Percentiles rank a stretch among this genome's conserved stretches.
Conservation (phyloP, 2,797 vertebrate species). For the Poeciliopsis turneri region DNA sequence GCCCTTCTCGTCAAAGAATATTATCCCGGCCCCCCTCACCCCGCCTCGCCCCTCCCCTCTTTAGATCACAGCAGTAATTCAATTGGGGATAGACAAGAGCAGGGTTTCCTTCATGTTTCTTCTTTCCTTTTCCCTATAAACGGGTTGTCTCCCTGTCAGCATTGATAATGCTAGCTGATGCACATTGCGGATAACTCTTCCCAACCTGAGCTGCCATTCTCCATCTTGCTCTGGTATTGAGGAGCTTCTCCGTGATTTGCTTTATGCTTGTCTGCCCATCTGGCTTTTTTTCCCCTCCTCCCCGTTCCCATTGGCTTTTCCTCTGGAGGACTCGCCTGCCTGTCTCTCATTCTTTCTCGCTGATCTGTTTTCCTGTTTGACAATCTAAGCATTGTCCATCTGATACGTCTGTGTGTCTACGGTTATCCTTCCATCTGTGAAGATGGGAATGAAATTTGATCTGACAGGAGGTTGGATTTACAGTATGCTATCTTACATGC, state of each 20-base stretch:
- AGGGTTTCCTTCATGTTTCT: slow-evolving; percentile 69
- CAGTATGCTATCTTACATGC: slow-evolving; percentile 39
- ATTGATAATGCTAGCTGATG: slow-evolving; percentile 69
- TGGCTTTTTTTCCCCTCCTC: slow-evolving; percentile 32
- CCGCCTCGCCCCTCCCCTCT: slow-evolving; percentile 21
- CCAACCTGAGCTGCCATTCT: slow-evolving; percentile 56
- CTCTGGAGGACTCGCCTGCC: slow-evolving; percentile 52
- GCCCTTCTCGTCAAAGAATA: slow-evolving; percentile 72
- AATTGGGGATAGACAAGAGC: slow-evolving; percentile 75
- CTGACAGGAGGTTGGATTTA: slow-evolving; percentile 62
- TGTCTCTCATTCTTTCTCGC: slow-evolving; percentile 53
- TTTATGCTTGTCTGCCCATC: slow-evolving; percentile 67
- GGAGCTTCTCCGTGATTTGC: slow-evolving; percentile 65
- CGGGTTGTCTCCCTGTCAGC: slow-evolving; percentile 78
- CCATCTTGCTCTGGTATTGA: slow-evolving; percentile 55
- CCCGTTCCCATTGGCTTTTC: slow-evolving; percentile 23
- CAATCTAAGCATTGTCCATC: slow-evolving; percentile 70
- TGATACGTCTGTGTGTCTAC: slow-evolving; percentile 58
- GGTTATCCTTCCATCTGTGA: slow-evolving; percentile 58
- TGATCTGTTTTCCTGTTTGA: slow-evolving; percentile 71
- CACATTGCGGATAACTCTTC: slow-evolving; percentile 67
- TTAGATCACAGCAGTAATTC: slow-evolving; percentile 73
- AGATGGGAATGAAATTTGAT: slow-evolving; percentile 64
- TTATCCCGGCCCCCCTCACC: slow-evolving; percentile 28
- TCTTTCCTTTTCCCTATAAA: slow-evolving; percentile 65